Evolutionary conservation across 2,113 vertebrate species (phyloP).

Genomic region (Chauna torquata): DNA sequence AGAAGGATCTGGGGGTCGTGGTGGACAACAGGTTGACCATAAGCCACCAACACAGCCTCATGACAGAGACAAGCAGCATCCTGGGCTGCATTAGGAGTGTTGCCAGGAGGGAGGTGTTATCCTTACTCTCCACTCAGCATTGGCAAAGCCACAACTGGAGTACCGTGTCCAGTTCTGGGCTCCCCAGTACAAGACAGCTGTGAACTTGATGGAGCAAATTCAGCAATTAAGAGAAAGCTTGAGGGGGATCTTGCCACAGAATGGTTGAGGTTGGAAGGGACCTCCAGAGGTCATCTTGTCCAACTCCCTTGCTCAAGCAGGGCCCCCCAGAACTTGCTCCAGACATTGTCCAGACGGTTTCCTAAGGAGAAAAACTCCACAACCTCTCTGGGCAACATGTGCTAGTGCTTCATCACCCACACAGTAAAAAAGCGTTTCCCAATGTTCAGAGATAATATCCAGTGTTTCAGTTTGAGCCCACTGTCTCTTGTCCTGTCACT

Average conservation of each 20-base stretch:
- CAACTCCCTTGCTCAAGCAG: neutral
- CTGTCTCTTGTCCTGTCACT: neutral
- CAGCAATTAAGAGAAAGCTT: neutral
- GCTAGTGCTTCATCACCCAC: neutral
- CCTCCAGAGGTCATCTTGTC: neutral
- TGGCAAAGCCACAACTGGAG: neutral
- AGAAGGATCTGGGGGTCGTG: neutral
- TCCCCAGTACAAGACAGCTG: neutral
- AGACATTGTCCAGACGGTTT: neutral
- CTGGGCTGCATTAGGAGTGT: neutral
- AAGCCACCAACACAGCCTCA: neutral
- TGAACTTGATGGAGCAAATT: neutral
- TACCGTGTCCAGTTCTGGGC: neutral
- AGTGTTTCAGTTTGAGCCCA: neutral
- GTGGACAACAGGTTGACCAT: neutral
- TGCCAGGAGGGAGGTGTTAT: neutral
- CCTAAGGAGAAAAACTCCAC: neutral
- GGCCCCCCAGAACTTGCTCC: neutral
- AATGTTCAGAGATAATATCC: neutral
- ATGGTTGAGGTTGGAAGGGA: neutral
- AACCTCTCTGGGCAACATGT: neutral
- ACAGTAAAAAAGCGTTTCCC: neutral
- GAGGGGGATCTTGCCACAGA: neutral
- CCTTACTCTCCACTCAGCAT: neutral
- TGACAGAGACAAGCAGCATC: neutral